Base-by-base conservation (phyloP, 2,888 invertebrate genomes). In the Trichogramma dendrolimi region DNA sequence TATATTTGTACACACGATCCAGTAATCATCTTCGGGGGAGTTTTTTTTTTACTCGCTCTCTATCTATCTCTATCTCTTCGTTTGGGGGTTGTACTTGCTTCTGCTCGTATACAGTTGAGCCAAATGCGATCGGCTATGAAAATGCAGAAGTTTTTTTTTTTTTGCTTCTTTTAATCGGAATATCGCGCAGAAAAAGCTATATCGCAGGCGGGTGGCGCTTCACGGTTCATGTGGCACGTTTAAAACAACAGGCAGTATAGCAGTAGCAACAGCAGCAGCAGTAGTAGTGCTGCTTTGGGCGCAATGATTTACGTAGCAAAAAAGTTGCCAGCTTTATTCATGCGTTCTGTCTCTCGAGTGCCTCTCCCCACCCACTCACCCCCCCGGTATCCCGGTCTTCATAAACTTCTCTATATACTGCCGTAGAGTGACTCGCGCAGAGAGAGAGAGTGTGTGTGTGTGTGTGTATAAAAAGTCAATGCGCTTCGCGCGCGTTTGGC, bases 321-420 rank as follows among this genome's bases (percentile, higher is more conserved):
- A 77, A 14, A 74, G 72, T 75, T 75, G 68, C 68, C 71, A 71
- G 72, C 73, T 75, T 74, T 76, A 75, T 76, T 74, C 75, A 75
- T 76, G 72, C 70, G 71, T 62, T 65, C 59, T 62, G 50, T 60
- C 55, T 52, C 39, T 38, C 40, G 39, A 46, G 8, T 39, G 38
- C 14, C 46, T 10, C 55, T 40, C 7, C 39, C 40, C 38, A 10
- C 3, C 38, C 27, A 11, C 11, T 0, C 50, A 4, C 11, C 8
- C 68, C 69, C 68, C 67, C 65, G 68, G 63, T 61, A 60, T 68
- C 50, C 14, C 38, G 67, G 65, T 69, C 70, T 73, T 72, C 70
- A 69, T 73, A 71, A 72, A 70, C 71, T 72, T 68, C 62, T 59
- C 62, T 48, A 5, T 39, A 1, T 46, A 7, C 14, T 38, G 42